Conservation (phyloP, 2,888 invertebrate species). For the Miltochrista miniata region DNA sequence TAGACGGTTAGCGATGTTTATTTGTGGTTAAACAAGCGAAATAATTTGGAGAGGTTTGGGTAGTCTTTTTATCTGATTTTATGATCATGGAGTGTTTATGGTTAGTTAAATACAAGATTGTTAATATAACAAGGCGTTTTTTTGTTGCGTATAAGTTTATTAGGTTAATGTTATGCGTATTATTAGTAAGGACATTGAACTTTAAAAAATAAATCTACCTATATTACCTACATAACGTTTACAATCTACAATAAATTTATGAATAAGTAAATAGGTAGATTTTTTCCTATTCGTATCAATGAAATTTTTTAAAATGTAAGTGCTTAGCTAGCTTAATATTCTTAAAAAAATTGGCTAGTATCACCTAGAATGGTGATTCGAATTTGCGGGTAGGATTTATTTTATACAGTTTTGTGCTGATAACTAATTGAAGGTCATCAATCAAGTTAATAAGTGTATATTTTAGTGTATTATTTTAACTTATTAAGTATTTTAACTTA, state of each 20-base stretch:
- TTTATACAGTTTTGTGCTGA: not conserved
- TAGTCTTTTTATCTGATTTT: slow-evolving; percentile 35
- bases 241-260: not conserved
- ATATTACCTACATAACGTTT: too few species aligned
- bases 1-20: slow-evolving; percentile 39
- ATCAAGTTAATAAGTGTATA: not conserved
- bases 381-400: not conserved
- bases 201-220: not conserved
- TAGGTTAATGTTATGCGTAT: not conserved
- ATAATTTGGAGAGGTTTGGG: slow-evolving; percentile 37
- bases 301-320: too few species aligned
- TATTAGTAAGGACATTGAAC: not conserved
- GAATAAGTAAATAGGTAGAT: too few species aligned
- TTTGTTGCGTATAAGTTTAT: not conserved
- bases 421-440: not conserved
- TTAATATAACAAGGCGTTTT: slow-evolving; percentile 1
- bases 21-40: slow-evolving; percentile 45
- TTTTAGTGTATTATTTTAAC: not conserved
- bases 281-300: too few species aligned
- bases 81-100: slow-evolving; percentile 22
- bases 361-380: not conserved
- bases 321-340: too few species aligned
- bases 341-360: too few species aligned
- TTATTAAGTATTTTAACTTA: slow-evolving; percentile 42
- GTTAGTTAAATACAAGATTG: slow-evolving; percentile 8